phyloP scores from a whole-genome alignment of 2,888 invertebrate species.

The Hypercompe scribonia region DNA sequence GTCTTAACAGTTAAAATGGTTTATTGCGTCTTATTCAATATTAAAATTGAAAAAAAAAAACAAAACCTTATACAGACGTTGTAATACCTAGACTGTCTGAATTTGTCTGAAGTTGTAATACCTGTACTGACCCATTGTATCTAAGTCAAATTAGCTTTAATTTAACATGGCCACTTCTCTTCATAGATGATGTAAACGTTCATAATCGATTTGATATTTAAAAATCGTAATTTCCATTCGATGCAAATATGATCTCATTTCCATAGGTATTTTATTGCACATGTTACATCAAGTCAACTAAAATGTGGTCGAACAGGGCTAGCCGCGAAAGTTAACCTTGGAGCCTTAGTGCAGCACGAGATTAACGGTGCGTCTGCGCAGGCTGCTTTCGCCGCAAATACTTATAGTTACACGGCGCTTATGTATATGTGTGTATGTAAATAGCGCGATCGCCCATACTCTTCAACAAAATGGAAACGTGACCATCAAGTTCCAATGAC shows the following conservation, averaged over 20 bases:
- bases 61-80: not conserved
- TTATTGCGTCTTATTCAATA: not conserved
- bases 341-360: slow-evolving; percentile 66
- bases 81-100: not conserved
- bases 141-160: not conserved
- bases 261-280: slow-evolving; percentile 28
- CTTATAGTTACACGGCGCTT: slow-evolving; percentile 42
- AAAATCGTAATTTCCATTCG: slow-evolving; percentile 1
- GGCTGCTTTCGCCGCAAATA: slow-evolving; percentile 74
- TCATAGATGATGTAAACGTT: not conserved
- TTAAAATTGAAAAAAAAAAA: too few relatives aligned
- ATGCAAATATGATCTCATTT: slow-evolving; percentile 30
- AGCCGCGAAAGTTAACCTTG: slow-evolving; percentile 83
- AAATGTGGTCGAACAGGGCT: slow-evolving; percentile 50
- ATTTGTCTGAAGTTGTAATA: not conserved
- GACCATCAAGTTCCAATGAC: slow-evolving; percentile 60
- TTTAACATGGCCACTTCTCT: not conserved
- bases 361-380: slow-evolving; percentile 69
- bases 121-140: not conserved
- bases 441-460: slow-evolving; percentile 40
- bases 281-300: slow-evolving; percentile 33
- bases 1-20: not conserved
- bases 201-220: not conserved
- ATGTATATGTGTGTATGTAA: slow-evolving; percentile 34
- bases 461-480: slow-evolving; percentile 51